These are phyloP conservation scores for Spongilla lacustris DNA, from an alignment of 37 sponge, comb jelly and placozoan genomes.

Conservation along the genomic window DNA sequence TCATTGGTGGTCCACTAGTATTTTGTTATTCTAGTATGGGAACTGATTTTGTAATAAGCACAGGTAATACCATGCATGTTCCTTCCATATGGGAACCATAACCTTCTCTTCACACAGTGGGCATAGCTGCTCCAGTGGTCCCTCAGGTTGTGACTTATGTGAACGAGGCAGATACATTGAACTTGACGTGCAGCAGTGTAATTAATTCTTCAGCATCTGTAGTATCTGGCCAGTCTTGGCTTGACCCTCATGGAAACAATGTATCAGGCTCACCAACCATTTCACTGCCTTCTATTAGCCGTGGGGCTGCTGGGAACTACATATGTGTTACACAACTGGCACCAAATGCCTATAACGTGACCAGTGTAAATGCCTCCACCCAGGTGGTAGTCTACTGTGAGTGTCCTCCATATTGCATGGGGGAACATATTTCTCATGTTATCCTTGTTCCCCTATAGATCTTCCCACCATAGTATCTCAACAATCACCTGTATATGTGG, in stretches of 20 bases:
- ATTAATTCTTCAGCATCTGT: neutral
- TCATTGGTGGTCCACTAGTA: neutral
- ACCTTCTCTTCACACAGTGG: neutral
- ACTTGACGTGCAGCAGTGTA: neutral
- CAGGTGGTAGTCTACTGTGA: neutral
- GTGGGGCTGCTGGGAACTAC: neutral
- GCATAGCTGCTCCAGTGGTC: neutral
- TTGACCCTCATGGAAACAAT: neutral
- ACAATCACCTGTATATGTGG: neutral
- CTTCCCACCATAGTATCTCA: neutral
- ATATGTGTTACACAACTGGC: neutral
- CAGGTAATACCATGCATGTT: neutral
- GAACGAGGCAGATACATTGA: neutral
- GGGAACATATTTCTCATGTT: too few relatives aligned
- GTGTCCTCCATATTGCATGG: neutral
- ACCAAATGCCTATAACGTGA: neutral
- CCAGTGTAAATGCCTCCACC: neutral
- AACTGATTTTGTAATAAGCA: neutral
- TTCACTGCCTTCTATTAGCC: neutral
- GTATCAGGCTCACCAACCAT: neutral
- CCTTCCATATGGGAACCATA: neutral
- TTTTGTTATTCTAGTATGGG: neutral
- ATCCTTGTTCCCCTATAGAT: neutral
- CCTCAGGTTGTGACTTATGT: neutral
- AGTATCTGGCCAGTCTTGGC: neutral